These are phyloP conservation scores for Drosophila tsacasi DNA, from an alignment of 1,140 invertebrate genomes.

Conservation along the genomic window DNA sequence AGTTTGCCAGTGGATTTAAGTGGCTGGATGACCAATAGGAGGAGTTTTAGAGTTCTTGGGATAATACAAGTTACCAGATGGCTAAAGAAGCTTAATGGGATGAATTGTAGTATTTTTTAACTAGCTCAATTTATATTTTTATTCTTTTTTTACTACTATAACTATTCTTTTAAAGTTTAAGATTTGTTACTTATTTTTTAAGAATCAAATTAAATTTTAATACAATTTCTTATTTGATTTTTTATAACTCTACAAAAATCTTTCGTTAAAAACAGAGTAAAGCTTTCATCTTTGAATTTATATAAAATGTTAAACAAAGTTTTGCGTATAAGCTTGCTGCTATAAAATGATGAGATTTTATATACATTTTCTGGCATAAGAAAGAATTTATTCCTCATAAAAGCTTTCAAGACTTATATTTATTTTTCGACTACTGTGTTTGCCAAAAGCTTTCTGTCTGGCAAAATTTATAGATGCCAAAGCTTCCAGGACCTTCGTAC, in stretches of 20 bases:
- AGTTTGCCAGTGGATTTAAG: slow-evolving; percentile 33
- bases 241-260: neutral
- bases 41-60: neutral
- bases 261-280: slow-evolving; percentile 2
- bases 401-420: slow-evolving; percentile 5
- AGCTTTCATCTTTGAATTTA: too few relatives aligned
- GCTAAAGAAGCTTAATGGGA: too few relatives aligned
- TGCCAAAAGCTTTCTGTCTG: neutral
- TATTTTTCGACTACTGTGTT: neutral
- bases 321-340: neutral
- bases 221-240: neutral
- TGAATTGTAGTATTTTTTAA: accelerated
- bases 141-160: too few relatives aligned
- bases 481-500: neutral
- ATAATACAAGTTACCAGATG: slow-evolving; percentile 10
- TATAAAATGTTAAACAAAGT: neutral
- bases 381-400: neutral
- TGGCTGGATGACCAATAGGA: neutral
- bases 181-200: too few relatives aligned
- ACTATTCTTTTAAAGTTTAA: neutral
- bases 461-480: neutral
- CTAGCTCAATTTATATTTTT: neutral
- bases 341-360: neutral
- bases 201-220: neutral
- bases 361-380: neutral